A percentile compares a stretch with the other conserved stretches of the same genome.
Conservation (phyloP, 2,888 invertebrate genomes). For the Eucera pruinosa region DNA sequence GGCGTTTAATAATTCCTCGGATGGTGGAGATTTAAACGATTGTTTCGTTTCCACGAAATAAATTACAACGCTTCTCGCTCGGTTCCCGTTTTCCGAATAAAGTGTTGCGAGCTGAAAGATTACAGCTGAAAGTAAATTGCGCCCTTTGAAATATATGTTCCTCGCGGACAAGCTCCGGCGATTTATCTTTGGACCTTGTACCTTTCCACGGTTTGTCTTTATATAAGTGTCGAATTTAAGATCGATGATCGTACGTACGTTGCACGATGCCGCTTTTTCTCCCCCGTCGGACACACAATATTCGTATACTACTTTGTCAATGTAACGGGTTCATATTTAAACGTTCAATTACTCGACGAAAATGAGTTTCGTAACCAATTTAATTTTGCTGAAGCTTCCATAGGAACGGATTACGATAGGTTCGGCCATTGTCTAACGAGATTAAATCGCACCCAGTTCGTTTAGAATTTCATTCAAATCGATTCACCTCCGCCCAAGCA, state of each 20-base stretch:
- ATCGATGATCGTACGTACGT: background rate
- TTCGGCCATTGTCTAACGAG: background rate
- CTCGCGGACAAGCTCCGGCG: conserved; percentile 28
- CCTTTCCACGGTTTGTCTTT: conserved; percentile 28
- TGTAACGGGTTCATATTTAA: background rate
- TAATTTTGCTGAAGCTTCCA: background rate
- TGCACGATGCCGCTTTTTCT: background rate
- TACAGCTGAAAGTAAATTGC: conserved; percentile 44
- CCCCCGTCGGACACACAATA: background rate
- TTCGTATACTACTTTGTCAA: background rate
- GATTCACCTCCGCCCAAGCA: conserved; percentile 14
- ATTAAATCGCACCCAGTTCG: conserved; percentile 9
- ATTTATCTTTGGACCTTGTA: conserved; percentile 35
- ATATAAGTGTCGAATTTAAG: conserved; percentile 37
- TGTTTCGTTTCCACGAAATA: conserved; percentile 15
- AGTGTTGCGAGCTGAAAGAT: conserved; percentile 41
- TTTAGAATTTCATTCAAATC: conserved; percentile 50
- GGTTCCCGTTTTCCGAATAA: conserved; percentile 23
- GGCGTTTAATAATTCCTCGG: background rate
- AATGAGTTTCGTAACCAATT: conserved; percentile 2
- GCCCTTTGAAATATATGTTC: conserved; percentile 39
- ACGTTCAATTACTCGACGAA: background rate
- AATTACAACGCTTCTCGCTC: conserved; percentile 11
- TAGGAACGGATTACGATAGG: background rate
- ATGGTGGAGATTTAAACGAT: background rate